phyloP scores from a whole-genome alignment of 2,797 vertebrate species.

The Danio aesculapii region DNA sequence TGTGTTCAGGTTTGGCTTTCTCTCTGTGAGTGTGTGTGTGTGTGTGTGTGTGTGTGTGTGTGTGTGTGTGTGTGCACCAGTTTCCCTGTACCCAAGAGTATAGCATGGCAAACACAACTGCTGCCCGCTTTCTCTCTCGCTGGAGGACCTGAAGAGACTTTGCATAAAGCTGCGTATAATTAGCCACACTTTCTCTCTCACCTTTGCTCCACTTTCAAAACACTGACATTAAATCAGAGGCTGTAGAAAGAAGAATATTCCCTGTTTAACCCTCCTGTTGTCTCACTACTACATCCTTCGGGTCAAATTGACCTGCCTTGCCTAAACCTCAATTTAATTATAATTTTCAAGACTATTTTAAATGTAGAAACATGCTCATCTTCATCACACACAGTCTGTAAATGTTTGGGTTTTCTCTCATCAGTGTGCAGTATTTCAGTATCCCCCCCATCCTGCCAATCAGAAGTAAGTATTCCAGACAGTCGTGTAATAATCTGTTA shows the following conservation, averaged over 20 bases:
- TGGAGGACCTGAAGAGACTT: slow-evolving; percentile 43
- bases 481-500: too few species aligned
- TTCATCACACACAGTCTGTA: too few species aligned
- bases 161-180: slow-evolving; percentile 45
- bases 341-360: too few species aligned
- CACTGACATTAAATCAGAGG: not conserved
- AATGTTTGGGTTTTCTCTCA: too few species aligned
- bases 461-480: too few species aligned
- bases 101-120: slow-evolving; percentile 37
- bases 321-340: too few species aligned
- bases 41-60: not conserved
- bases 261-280: too few species aligned
- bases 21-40: not conserved
- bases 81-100: slow-evolving; percentile 41
- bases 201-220: slow-evolving; percentile 43
- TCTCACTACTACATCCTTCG: too few species aligned
- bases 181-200: slow-evolving; percentile 26
- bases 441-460: too few species aligned
- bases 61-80: slow-evolving; percentile 9
- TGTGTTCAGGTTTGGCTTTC: not conserved
- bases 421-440: too few species aligned
- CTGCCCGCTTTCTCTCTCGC: slow-evolving; percentile 9
- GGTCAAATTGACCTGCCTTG: too few species aligned
- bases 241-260: not conserved
- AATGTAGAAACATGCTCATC: too few species aligned